Percentiles rank a stretch among this genome's conserved stretches.
These are phyloP conservation scores for Antedon mediterranea DNA, from an alignment of 53 echinoderm and acorn worm genomes.

Conservation along the genomic window DNA sequence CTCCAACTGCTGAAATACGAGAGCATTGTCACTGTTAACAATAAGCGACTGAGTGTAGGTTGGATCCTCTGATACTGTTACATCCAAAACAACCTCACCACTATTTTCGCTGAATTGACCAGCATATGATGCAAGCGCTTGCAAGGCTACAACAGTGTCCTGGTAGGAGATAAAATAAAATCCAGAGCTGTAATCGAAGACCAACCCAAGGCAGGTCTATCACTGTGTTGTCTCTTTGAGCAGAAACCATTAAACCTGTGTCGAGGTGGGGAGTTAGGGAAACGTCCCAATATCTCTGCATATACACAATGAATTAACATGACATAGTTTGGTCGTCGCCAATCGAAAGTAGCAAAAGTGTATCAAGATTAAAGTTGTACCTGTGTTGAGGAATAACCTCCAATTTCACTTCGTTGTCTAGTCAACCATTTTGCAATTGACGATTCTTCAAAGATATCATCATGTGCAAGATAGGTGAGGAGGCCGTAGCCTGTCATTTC, in stretches of 20 bases:
- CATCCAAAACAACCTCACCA: slow-evolving; percentile 16
- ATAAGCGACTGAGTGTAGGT: slow-evolving; percentile 12
- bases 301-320: too few relatives aligned
- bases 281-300: too few relatives aligned
- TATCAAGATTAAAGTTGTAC: too few relatives aligned
- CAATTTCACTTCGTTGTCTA: slow-evolving; percentile 38
- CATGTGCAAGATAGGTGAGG: slow-evolving; percentile 29
- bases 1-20: slow-evolving; percentile 56
- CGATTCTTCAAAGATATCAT: slow-evolving; percentile 18
- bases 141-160: slow-evolving; percentile 84
- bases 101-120: slow-evolving; percentile 1
- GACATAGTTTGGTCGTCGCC: too few relatives aligned
- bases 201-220: too few relatives aligned
- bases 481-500: slow-evolving; percentile 62
- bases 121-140: slow-evolving; percentile 57
- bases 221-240: too few relatives aligned
- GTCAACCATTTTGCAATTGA: slow-evolving; percentile 46
- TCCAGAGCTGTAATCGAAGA: too few relatives aligned
- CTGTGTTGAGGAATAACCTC: slow-evolving; percentile 64
- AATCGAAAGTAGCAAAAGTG: too few relatives aligned
- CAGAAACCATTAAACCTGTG: too few relatives aligned
- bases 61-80: slow-evolving; percentile 23
- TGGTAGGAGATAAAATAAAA: slow-evolving; percentile 10
- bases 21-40: slow-evolving; percentile 36
- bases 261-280: too few relatives aligned